These are phyloP conservation scores for Lithobius niger DNA, from an alignment of 1,140 invertebrate genomes.

Conservation along the genomic window DNA sequence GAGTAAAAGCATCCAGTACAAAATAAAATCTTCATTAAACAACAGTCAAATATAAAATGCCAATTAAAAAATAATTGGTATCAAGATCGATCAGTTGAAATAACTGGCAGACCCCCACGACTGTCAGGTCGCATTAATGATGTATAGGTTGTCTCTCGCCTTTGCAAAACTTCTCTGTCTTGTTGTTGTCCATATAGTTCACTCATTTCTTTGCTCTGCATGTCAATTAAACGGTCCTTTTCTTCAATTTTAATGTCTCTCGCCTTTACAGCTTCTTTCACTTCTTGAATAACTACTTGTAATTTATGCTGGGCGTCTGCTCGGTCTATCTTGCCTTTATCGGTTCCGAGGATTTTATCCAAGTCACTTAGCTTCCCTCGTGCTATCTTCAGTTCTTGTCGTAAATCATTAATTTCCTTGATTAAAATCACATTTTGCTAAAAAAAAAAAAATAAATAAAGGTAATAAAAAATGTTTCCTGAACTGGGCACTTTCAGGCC, in stretches of 20 bases:
- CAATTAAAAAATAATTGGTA: no score
- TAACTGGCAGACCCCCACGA: no score
- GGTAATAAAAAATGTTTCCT: not conserved
- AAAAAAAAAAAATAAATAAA: constrained; percentile 22
- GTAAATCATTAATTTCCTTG: constrained; percentile 54
- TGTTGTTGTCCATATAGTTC: not conserved
- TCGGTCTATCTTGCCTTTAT: not conserved
- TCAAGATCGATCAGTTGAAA: no score
- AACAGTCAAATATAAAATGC: no score
- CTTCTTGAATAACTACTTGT: not conserved
- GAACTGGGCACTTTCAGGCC: not conserved
- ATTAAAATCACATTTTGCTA: constrained; percentile 62
- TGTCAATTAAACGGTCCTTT: not conserved
- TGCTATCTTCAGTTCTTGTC: constrained; percentile 48
- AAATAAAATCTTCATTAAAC: no score
- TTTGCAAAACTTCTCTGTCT: no score
- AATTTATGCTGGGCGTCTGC: not conserved
- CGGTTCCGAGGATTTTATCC: constrained; percentile 32
- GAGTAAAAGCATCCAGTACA: no score
- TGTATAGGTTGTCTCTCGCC: no score
- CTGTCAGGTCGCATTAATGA: no score
- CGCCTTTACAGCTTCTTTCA: not conserved
- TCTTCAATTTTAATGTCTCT: not conserved
- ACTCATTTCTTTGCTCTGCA: not conserved
- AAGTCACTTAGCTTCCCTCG: constrained; percentile 48